These are phyloP conservation scores for Epirrhoe alternata DNA, from an alignment of 2,888 invertebrate species.

Conservation along the genomic window DNA sequence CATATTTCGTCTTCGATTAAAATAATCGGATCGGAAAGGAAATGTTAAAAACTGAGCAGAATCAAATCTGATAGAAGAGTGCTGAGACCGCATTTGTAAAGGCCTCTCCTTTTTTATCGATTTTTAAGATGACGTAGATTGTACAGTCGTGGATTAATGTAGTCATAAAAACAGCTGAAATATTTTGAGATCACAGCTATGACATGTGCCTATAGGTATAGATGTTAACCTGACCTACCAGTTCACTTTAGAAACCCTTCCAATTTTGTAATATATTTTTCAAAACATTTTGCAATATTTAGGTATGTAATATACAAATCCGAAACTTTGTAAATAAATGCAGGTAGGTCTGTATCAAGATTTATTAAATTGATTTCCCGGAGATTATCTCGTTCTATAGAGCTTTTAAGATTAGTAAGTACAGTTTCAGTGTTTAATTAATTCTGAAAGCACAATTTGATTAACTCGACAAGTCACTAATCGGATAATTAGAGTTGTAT, in stretches of 20 bases:
- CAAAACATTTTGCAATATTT: too few relatives aligned
- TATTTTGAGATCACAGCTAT: neutral
- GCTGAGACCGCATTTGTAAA: constrained; percentile 7
- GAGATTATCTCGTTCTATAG: neutral
- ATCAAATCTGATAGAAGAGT: constrained; percentile 27
- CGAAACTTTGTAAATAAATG: too few relatives aligned
- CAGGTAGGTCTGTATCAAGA: too few relatives aligned
- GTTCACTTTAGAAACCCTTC: too few relatives aligned
- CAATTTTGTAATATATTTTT: too few relatives aligned
- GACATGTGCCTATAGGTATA: too few relatives aligned
- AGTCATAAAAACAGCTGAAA: neutral
- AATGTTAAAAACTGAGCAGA: constrained; percentile 26
- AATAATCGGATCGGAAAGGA: neutral
- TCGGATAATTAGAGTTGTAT: constrained; percentile 5
- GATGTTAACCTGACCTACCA: too few relatives aligned
- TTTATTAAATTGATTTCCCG: neutral
- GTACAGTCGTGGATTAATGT: neutral
- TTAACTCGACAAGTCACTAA: constrained; percentile 6
- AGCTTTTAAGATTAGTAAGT: neutral
- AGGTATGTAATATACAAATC: too few relatives aligned
- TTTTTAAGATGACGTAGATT: constrained; percentile 2
- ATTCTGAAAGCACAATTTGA: constrained; percentile 11
- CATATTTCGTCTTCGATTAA: too few relatives aligned
- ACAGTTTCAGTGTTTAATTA: constrained; percentile 11
- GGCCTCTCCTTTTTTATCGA: constrained; percentile 11